Base-by-base conservation (phyloP, 1,140 invertebrate species). In the Heliconius congener region DNA sequence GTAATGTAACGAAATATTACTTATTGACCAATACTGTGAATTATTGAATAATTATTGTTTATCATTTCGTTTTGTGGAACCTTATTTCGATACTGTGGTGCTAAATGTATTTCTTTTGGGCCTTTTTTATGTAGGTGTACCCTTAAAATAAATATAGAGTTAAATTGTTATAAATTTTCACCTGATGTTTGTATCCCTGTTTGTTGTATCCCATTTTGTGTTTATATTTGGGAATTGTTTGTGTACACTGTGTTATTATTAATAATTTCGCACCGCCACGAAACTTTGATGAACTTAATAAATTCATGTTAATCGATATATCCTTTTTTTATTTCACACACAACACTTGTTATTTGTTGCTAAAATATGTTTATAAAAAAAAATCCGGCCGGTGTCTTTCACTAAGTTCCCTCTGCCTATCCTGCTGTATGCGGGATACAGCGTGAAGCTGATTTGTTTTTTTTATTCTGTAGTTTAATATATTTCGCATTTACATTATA, bases 241-340 rank as follows among this genome's bases (percentile, higher is more conserved):
- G 89, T 89, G 84, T 83, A 90, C 92, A 93, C 91, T 79, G 85
- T 90, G 77, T 88, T 92, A 86, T 90, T 91, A 86, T 90, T 89
- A 92, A 89, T 88, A 89, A 88, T 81, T 81, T 89, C 84, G 84
- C 90, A 94, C 90, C 88, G 82, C 89, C 90, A 93, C 90, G 85
- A 89, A 88, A 92, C 87, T 90, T 92, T 93, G 91, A 90, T 93
- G 89, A 91, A 88, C 86, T 90, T 88, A 94, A 93, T 93, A 94
- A 94, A 93, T 87, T 84, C 91, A 94, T 93, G 91, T 94, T 92
- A 94, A 91, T 93, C 88, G 84, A 86, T 82, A 37, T 74, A 85
- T 76, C 74, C 82, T 84, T 86, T 85, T 46, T 82, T 86, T 82
- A 73, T 78, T 79, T 79, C 30, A 46, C 39, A 72, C n/a, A 9